Evolutionary conservation across 2,888 invertebrate species (phyloP).

Genomic region (Lithophane leautieri): DNA sequence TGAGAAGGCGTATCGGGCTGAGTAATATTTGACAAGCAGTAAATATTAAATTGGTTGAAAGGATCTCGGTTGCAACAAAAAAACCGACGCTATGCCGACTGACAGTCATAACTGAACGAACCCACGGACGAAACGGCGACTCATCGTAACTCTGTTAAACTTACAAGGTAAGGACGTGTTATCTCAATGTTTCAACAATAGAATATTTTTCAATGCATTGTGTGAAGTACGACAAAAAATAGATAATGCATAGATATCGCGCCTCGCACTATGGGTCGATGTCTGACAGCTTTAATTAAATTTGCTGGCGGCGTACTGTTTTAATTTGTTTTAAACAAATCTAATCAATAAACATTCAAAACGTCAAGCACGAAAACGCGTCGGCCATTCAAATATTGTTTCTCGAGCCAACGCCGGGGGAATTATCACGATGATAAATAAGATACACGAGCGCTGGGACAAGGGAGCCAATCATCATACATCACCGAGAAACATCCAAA

Average conservation of each 20-base stretch:
- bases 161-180: conserved; percentile 81
- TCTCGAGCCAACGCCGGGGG: conserved; percentile 82
- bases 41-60: conserved; percentile 85
- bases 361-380: conserved; percentile 77
- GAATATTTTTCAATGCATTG: conserved; percentile 82
- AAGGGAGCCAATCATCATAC: conserved; percentile 90
- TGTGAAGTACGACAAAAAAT: conserved; percentile 77
- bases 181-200: conserved; percentile 83
- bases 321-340: conserved; percentile 85
- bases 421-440: conserved; percentile 89
- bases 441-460: conserved; percentile 87
- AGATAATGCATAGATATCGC: conserved; percentile 79
- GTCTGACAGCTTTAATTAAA: conserved; percentile 83
- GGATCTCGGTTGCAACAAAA: conserved; percentile 77
- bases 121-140: conserved; percentile 75
- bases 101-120: conserved; percentile 77
- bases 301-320: conserved; percentile 81
- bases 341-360: conserved; percentile 86
- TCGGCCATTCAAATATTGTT: conserved; percentile 85
- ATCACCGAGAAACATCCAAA: conserved; percentile 87
- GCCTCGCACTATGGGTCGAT: conserved; percentile 70
- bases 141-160: conserved; percentile 83
- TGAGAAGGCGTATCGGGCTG: conserved; percentile 77
- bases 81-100: conserved; percentile 72
- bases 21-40: conserved; percentile 86